Evolutionary conservation across 2,113 vertebrate genomes (phyloP).

Genomic region (Platycercus adscitus): DNA sequence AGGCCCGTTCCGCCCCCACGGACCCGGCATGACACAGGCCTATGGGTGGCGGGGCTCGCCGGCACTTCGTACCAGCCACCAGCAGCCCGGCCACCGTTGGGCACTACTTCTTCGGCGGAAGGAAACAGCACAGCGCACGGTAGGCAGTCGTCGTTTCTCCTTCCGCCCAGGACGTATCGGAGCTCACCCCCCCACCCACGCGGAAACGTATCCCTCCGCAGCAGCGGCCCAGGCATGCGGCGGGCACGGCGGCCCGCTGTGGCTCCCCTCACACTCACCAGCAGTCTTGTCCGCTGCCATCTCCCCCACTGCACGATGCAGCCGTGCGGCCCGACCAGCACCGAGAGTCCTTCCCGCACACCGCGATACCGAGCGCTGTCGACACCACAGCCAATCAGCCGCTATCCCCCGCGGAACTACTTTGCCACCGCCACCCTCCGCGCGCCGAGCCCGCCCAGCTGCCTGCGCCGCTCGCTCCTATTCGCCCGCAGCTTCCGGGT

Average conservation of each 20-base stretch:
- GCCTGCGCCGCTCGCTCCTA: neutral
- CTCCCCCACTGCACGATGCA: neutral
- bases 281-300: slow-evolving; percentile 81
- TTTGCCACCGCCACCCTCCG: neutral
- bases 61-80: neutral
- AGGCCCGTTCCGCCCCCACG: no score
- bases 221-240: neutral
- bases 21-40: neutral
- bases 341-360: neutral
- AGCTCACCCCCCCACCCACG: neutral
- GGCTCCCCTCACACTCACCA: slow-evolving; percentile 56
- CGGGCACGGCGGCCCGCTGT: accelerated
- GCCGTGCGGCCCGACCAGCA: neutral
- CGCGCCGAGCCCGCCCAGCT: neutral
- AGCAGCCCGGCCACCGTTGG: neutral
- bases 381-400: neutral
- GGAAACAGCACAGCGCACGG: accelerated
- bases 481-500: neutral
- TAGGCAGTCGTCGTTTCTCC: accelerated
- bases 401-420: neutral
- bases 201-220: neutral
- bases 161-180: neutral
- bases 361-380: neutral
- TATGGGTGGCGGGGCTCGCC: no score
- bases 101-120: neutral